Evolutionary conservation across 2,888 invertebrate species (phyloP).

Genomic region (Pycnomerus fuliginosus): DNA sequence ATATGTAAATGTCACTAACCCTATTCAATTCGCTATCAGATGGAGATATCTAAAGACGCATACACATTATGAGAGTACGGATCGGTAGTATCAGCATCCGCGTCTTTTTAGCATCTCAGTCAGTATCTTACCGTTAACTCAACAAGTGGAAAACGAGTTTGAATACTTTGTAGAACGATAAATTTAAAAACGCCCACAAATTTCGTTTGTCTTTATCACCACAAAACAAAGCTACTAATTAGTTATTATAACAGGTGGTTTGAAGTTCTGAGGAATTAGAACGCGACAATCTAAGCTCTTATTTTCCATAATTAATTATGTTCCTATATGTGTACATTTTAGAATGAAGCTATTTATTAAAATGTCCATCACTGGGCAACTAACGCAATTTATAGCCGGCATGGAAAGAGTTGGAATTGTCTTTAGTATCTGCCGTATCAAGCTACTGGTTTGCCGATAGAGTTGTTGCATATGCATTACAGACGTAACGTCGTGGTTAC

Average conservation of each 20-base stretch:
- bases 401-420: slow-evolving; percentile 25
- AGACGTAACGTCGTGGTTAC: slow-evolving; percentile 26
- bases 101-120: slow-evolving; percentile 17
- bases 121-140: slow-evolving; percentile 19
- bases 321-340: slow-evolving; percentile 14
- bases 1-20: slow-evolving; percentile 30
- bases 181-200: slow-evolving; percentile 22
- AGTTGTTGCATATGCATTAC: slow-evolving; percentile 33
- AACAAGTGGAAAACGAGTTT: slow-evolving; percentile 24
- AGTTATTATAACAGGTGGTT: too few species aligned
- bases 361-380: slow-evolving; percentile 21
- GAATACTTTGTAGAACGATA: slow-evolving; percentile 17
- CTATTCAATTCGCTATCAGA: slow-evolving; percentile 31
- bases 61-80: slow-evolving; percentile 20
- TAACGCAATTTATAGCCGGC: slow-evolving; percentile 24
- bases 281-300: slow-evolving; percentile 9
- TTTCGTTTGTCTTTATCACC: too few species aligned
- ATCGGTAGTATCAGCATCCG: slow-evolving; percentile 19
- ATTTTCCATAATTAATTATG: too few species aligned
- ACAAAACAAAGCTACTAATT: too few species aligned
- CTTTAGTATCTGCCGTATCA: slow-evolving; percentile 27
- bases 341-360: slow-evolving; percentile 18
- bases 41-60: slow-evolving; percentile 25
- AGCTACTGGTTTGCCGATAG: slow-evolving; percentile 26
- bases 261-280: slow-evolving; percentile 8